These are phyloP conservation scores for Aulostomus chinensis DNA, from an alignment of 2,797 vertebrate genomes.

Conservation along the genomic window DNA sequence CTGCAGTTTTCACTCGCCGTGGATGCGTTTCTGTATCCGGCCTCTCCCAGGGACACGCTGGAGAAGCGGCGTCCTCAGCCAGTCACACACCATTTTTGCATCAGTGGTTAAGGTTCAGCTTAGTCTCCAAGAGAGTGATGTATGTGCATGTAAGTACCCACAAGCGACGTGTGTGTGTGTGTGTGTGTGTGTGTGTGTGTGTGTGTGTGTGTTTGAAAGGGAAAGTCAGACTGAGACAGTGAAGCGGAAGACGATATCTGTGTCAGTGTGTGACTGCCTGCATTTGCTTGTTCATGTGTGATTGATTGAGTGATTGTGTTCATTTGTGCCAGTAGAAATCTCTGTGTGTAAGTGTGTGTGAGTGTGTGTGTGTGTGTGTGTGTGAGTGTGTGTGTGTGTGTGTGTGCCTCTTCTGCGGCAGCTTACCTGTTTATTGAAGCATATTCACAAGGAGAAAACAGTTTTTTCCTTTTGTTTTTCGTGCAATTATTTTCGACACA, in stretches of 20 bases:
- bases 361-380: conserved; percentile 13
- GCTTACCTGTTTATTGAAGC: conserved; percentile 27
- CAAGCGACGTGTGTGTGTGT: too few species aligned
- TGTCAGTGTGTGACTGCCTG: conserved; percentile 18
- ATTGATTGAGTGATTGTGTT: conserved; percentile 14
- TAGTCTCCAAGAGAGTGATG: too few species aligned
- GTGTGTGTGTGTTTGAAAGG: too few species aligned
- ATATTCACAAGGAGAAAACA: conserved; percentile 8
- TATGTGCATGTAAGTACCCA: too few species aligned
- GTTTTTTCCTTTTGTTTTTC: neutral
- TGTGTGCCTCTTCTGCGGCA: conserved; percentile 12
- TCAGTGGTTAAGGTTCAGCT: too few species aligned
- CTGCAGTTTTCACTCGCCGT: too few species aligned
- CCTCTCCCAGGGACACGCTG: too few species aligned
- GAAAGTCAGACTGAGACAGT: neutral
- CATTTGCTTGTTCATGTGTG: neutral
- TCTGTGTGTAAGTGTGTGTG: neutral
- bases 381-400: conserved; percentile 10
- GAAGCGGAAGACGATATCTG: conserved; percentile 7
- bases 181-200: too few species aligned
- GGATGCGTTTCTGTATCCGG: too few species aligned
- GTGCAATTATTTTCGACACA: conserved; percentile 8
- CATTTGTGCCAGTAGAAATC: conserved; percentile 15
- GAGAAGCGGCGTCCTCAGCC: too few species aligned
- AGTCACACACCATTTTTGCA: too few species aligned